A percentile compares a stretch with the other conserved stretches of the same genome.
Evolutionary conservation across 53 echinoderm and acorn worm species (phyloP).

Genomic region (Crossaster papposus): DNA sequence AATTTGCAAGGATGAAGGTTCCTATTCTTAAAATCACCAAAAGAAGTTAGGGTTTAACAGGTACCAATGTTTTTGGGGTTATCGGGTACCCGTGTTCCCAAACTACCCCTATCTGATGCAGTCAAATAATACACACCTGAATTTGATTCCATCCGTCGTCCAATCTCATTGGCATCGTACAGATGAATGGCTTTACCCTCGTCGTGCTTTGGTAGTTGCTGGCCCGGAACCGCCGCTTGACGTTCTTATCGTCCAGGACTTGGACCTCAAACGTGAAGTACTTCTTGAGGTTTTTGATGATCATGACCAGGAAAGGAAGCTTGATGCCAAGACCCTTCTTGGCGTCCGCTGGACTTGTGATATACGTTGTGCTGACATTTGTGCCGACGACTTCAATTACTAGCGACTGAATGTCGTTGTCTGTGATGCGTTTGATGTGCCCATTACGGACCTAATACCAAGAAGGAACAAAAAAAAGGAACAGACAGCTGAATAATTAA

Average conservation of each 20-base stretch:
- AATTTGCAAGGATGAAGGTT: no score
- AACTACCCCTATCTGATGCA: not conserved
- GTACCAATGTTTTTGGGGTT: no score
- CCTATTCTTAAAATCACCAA: no score
- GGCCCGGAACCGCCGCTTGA: slow-evolving; percentile 92
- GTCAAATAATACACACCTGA: slow-evolving; percentile 71
- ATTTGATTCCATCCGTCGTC: slow-evolving; percentile 99
- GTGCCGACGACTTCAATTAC: slow-evolving; percentile 96
- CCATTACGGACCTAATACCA: slow-evolving; percentile 87
- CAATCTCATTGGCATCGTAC: slow-evolving; percentile 99
- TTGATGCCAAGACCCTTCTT: slow-evolving; percentile 92
- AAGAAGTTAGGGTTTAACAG: no score
- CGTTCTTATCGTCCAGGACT: slow-evolving; percentile 97
- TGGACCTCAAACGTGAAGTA: slow-evolving; percentile 99
- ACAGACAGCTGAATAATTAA: not conserved
- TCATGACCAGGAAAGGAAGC: slow-evolving; percentile 96
- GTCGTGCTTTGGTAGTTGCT: slow-evolving; percentile 99
- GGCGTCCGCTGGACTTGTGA: slow-evolving; percentile 82
- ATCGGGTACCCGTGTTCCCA: no score
- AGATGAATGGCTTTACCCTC: slow-evolving; percentile 98
- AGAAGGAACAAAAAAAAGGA: not conserved
- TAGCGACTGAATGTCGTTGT: slow-evolving; percentile 97
- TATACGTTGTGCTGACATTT: slow-evolving; percentile 96
- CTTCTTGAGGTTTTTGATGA: slow-evolving; percentile 99
- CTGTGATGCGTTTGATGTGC: slow-evolving; percentile 99